These are phyloP conservation scores for Bubo bubo DNA, from an alignment of 2,113 vertebrate genomes.

Conservation along the genomic window DNA sequence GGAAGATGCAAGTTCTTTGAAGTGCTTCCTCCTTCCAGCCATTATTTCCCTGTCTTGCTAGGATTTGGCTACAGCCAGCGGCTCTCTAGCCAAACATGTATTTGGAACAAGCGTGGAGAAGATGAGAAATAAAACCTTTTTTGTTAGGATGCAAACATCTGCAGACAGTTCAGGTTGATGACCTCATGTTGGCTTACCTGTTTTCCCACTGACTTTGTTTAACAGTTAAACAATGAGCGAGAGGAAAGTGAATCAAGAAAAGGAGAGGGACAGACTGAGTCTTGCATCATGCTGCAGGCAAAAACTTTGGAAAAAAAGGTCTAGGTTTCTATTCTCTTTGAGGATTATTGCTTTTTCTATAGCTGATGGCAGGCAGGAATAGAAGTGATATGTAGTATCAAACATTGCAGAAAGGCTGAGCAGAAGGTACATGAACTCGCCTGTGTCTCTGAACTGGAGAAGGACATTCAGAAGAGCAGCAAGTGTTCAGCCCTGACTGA, in stretches of 20 bases:
- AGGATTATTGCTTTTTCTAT: background rate
- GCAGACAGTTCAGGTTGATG: background rate
- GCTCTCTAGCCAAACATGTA: background rate
- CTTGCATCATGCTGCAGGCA: background rate
- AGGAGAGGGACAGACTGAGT: background rate
- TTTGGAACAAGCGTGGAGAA: background rate
- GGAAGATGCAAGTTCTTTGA: background rate
- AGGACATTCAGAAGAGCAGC: background rate
- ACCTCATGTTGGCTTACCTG: background rate
- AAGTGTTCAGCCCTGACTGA: background rate
- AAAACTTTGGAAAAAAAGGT: background rate
- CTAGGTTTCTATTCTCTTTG: background rate
- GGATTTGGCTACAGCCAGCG: background rate
- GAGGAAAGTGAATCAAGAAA: background rate
- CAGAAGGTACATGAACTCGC: background rate
- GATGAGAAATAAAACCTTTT: background rate
- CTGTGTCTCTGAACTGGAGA: background rate
- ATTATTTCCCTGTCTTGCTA: background rate
- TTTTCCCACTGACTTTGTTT: background rate
- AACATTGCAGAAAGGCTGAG: background rate
- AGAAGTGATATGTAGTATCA: background rate
- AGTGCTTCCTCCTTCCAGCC: background rate
- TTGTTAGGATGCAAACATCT: background rate
- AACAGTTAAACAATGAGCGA: background rate
- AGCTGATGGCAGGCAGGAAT: background rate